phyloP scores from a whole-genome alignment of 2,797 vertebrate genomes.

The Ataeniobius toweri region DNA sequence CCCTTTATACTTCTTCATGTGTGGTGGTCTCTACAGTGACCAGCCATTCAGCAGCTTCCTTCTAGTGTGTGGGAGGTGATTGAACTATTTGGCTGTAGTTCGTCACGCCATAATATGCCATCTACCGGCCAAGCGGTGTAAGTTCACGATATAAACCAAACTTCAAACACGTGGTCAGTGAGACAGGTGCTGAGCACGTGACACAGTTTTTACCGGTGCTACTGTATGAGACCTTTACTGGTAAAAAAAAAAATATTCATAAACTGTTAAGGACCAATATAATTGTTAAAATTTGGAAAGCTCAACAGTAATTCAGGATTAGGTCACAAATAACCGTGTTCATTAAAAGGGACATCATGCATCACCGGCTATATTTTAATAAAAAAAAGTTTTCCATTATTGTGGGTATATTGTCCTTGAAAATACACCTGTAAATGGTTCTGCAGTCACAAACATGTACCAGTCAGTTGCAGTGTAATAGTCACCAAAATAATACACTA shows the following conservation, averaged over 20 bases:
- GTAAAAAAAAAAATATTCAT: neutral
- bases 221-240: neutral
- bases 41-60: neutral
- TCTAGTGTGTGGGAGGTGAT: neutral
- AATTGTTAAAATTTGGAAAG: neutral
- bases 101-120: neutral
- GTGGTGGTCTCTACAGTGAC: neutral
- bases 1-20: neutral
- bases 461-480: no score
- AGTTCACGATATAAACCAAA: neutral
- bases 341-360: neutral
- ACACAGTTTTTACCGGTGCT: neutral
- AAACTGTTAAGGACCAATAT: neutral
- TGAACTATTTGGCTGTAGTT: neutral
- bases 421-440: neutral
- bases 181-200: neutral
- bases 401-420: neutral
- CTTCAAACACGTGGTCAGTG: neutral
- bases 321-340: neutral
- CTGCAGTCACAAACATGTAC: neutral
- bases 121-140: neutral
- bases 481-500: no score
- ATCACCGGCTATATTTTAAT: neutral
- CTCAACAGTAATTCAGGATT: neutral
- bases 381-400: neutral